Percentiles rank a stretch among this genome's conserved stretches.
These are phyloP conservation scores for Hemitrygon akajei DNA, from an alignment of 2,797 vertebrate genomes.

Conservation along the genomic window DNA sequence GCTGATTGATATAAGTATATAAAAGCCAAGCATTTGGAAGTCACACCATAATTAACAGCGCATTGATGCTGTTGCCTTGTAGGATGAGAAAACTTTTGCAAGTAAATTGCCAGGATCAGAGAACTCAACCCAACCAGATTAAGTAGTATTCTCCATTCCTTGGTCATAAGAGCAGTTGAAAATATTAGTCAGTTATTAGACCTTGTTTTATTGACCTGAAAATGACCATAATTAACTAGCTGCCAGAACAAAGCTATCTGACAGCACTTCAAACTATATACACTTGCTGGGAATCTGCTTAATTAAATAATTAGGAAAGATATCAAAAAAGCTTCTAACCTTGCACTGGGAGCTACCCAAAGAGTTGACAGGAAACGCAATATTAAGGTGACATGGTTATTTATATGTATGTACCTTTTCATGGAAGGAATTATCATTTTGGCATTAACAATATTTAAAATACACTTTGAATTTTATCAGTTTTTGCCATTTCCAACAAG, in stretches of 20 bases:
- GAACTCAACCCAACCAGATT: no score
- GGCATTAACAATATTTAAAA: background rate
- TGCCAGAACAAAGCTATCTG: background rate
- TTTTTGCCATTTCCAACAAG: background rate
- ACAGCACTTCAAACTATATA: background rate
- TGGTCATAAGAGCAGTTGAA: background rate
- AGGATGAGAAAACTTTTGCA: no score
- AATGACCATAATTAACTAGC: background rate
- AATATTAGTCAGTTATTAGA: background rate
- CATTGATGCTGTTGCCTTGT: no score
- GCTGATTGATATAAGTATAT: no score
- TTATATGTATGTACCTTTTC: background rate
- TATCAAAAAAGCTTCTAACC: background rate
- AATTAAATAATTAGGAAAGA: background rate
- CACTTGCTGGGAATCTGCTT: background rate
- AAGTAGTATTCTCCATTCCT: background rate
- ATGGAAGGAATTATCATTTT: background rate
- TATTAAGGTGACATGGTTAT: background rate
- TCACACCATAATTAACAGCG: no score
- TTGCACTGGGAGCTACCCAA: background rate
- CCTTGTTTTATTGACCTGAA: background rate
- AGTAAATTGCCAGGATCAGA: no score
- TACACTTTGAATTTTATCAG: background rate
- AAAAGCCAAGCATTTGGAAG: no score
- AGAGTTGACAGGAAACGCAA: background rate